Base-by-base conservation (phyloP, 2,888 invertebrate genomes). In the Prenolepis imparis region DNA sequence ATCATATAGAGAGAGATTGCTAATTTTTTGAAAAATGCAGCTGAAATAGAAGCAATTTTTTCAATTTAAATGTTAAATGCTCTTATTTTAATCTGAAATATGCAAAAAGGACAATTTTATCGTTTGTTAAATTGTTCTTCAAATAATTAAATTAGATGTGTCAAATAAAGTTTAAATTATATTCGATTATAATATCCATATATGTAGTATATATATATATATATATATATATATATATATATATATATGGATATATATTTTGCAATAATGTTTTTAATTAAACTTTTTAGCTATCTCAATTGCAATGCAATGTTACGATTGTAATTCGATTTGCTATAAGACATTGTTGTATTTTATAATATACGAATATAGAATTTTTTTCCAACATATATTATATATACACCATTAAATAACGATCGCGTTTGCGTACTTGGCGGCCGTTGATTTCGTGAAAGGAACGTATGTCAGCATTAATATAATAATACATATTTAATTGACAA, bases 281-380 rank as follows among this genome's bases (percentile, higher is more conserved):
- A 12, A 32, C 5, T 24, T 39, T 28, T 15, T 41, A 9, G 0
- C 11, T 32, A 41, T 74, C 15, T 41, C 18, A 9, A 15, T 39
- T 57, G 24, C 15, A 0, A 1, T 32, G 6, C 36, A 75, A 66
- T n/a, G 41, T 44, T 39, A 52, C 36, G 18, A 52, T n/a, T 41
- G 32, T 44, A 41, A 55, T 18, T 41, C 32, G 32, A 9, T 5
- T 12, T 15, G 78, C 32, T 68, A 44, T 59, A 80, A 80, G 36
- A 24, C 78, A 80, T 36, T 80, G 44, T 80, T 70, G 59, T 80
- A 61, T n/a, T 59, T 36, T 8, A 36, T 36, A 52, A 80, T 55
- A 39, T 67, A 44, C 18, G 1, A 44, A 6, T 61, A 48, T 61
- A 75, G 21, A 82, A 57, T 52, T 52, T 75, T 52, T 75, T 75